Evolutionary conservation across 1,140 invertebrate genomes (phyloP).

Genomic region (Diorhabda carinulata): DNA sequence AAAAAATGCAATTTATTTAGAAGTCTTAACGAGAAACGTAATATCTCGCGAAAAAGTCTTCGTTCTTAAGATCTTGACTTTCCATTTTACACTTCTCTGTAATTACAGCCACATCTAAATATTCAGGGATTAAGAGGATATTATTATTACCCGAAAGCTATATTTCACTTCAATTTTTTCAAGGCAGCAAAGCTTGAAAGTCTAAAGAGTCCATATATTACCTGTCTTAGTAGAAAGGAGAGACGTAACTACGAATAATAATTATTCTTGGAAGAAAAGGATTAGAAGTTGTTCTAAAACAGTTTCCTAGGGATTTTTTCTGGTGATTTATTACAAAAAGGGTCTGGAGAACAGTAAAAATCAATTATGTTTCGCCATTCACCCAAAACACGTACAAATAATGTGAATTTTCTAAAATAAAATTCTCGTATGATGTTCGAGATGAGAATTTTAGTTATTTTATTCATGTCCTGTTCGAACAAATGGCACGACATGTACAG

Average conservation of each 20-base stretch:
- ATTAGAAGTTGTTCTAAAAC: slow-evolving; percentile 3
- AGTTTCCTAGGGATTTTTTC: slow-evolving; percentile 2
- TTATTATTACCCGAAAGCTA: neutral
- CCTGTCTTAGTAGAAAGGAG: neutral
- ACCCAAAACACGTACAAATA: no score
- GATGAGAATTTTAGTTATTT: no score
- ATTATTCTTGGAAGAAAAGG: neutral
- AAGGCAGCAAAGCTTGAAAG: neutral
- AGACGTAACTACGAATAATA: slow-evolving; percentile 2
- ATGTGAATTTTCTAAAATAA: no score
- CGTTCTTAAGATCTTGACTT: no score
- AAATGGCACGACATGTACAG: no score
- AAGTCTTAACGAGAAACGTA: no score
- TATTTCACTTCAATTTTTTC: neutral
- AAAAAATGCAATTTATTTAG: no score
- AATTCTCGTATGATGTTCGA: no score
- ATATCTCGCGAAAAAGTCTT: no score
- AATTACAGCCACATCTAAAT: neutral
- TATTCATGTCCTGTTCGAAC: no score
- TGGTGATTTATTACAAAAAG: slow-evolving; percentile 2
- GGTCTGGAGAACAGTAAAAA: slow-evolving; percentile 2
- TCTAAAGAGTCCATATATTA: slow-evolving; percentile 2
- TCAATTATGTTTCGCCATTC: neutral
- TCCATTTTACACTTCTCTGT: no score
- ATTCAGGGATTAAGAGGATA: neutral